A percentile compares a stretch with the other conserved stretches of the same genome.
phyloP scores from a whole-genome alignment of 2,113 vertebrate genomes.

The Trogon melanurus region DNA sequence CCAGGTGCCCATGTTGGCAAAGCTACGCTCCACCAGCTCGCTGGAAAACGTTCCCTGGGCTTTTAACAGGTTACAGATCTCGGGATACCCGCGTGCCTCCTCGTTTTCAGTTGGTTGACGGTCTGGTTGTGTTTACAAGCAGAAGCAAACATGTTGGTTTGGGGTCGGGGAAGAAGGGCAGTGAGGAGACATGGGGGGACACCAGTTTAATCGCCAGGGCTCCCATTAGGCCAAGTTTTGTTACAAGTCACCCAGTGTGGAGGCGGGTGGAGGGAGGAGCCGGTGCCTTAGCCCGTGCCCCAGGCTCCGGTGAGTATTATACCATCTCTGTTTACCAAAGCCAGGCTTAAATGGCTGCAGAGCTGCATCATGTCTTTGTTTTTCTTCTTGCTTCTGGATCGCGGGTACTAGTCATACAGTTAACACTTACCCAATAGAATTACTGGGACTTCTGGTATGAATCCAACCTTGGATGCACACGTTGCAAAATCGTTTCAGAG shows the following conservation, averaged over 20 bases:
- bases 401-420: not conserved
- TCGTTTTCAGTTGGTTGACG: not conserved
- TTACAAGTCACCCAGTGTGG: not conserved
- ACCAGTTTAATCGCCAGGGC: not conserved
- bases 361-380: constrained; percentile 48
- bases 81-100: not conserved
- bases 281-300: not conserved
- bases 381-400: constrained; percentile 14
- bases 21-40: not conserved
- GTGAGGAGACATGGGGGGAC: not conserved
- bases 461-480: not conserved
- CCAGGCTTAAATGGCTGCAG: not conserved
- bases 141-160: not conserved
- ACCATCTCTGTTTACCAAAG: constrained; percentile 48
- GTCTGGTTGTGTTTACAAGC: not conserved
- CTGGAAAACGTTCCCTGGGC: not conserved
- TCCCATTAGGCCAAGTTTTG: constrained; percentile 7
- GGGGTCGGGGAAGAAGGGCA: not conserved
- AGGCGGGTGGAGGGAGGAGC: constrained; percentile 57
- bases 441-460: constrained; percentile 20
- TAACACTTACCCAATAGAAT: constrained; percentile 2
- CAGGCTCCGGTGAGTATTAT: constrained; percentile 36
- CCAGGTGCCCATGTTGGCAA: constrained; percentile 49
- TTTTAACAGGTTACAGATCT: constrained; percentile 14
- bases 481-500: constrained; percentile 21